Evolutionary conservation across 2,797 vertebrate genomes (phyloP).

Genomic region (Galagoides demidoff): DNA sequence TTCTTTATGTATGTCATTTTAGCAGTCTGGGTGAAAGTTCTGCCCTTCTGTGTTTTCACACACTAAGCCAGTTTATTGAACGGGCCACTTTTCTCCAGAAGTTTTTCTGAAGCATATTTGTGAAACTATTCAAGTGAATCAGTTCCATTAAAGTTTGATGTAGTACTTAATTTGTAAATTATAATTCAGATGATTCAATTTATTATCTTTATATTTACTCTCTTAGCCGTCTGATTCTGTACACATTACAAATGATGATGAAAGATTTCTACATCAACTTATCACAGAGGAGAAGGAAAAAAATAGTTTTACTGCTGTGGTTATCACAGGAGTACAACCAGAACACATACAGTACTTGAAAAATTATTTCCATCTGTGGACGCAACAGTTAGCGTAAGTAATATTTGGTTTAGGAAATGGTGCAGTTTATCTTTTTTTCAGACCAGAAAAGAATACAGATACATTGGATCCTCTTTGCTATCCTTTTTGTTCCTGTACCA

Average conservation of each 20-base stretch:
- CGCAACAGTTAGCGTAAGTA: slow-evolving; percentile 94
- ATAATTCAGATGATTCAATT: slow-evolving; percentile 20
- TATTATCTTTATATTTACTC: slow-evolving; percentile 66
- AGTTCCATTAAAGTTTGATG: slow-evolving; percentile 1
- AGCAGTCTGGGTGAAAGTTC: neutral
- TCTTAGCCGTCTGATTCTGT: slow-evolving; percentile 91
- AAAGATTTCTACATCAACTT: slow-evolving; percentile 90
- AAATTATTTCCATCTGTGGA: slow-evolving; percentile 90
- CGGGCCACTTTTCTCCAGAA: neutral
- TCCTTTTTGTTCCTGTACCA: neutral
- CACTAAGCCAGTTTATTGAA: neutral
- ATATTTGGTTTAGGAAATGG: slow-evolving; percentile 32
- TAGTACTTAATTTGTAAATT: slow-evolving; percentile 31
- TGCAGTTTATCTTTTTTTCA: neutral
- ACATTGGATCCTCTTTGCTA: neutral
- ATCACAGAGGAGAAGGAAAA: slow-evolving; percentile 91
- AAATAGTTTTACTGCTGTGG: slow-evolving; percentile 93
- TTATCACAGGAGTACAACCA: slow-evolving; percentile 91
- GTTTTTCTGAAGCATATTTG: slow-evolving; percentile 21
- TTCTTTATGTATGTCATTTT: neutral
- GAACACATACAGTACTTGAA: slow-evolving; percentile 91
- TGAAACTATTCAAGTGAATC: slow-evolving; percentile 46
- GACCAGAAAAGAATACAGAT: slow-evolving; percentile 18
- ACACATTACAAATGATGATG: slow-evolving; percentile 89
- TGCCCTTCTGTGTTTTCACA: neutral